These are phyloP conservation scores for Perognathus longimembris DNA, from an alignment of 2,113 vertebrate genomes.

Conservation along the genomic window DNA sequence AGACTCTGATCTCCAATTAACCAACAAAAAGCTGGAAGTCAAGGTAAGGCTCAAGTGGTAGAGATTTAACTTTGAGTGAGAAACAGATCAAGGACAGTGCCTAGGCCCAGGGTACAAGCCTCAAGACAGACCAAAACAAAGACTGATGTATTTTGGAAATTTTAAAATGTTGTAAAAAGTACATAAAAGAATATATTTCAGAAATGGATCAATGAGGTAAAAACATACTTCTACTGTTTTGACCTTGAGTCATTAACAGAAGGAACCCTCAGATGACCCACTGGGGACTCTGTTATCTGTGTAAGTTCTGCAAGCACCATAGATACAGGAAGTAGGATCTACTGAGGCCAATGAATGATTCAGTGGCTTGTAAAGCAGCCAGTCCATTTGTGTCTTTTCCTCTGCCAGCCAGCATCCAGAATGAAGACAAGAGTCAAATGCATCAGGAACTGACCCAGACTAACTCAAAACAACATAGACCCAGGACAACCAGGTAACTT, in stretches of 20 bases:
- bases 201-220: not conserved
- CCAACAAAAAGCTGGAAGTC: too few species aligned
- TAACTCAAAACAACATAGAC: not conserved
- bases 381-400: not conserved
- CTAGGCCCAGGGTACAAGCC: too few species aligned
- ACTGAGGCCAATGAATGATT: not conserved
- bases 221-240: not conserved
- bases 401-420: conserved; percentile 1
- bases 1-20: too few species aligned
- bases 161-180: not conserved
- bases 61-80: too few species aligned
- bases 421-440: not conserved
- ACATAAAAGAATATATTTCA: not conserved
- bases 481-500: not conserved
- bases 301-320: not conserved
- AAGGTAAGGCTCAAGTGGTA: too few species aligned
- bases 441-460: not conserved
- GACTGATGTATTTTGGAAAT: not conserved
- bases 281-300: not conserved
- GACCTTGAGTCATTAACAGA: not conserved
- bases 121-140: too few species aligned
- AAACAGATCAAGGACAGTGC: too few species aligned
- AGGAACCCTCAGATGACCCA: not conserved
- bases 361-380: not conserved
- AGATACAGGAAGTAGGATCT: not conserved